Base-by-base conservation (phyloP, 2,888 invertebrate genomes). In the Volucella inflata region DNA sequence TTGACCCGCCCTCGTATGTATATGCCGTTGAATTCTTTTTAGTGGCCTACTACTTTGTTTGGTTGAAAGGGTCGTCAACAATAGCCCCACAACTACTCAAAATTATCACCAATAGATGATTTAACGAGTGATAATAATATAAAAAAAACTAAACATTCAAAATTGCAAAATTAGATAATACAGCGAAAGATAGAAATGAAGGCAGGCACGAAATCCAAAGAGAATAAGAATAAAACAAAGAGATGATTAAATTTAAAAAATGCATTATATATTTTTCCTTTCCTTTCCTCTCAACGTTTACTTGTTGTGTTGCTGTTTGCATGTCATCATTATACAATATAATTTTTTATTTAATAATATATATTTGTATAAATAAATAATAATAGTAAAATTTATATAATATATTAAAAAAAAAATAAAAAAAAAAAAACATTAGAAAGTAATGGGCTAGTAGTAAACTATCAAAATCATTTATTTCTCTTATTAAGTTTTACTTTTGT, bases 331-430 rank as follows among this genome's bases (percentile, higher is more conserved):
- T 71, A 80, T 67, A 84, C 79, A 82, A 82, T 82, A 77, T 42
- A 79, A 80, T 84, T 77, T 81, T 53, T 71, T 77, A 72, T 83
- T 68, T 50, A 77, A 80, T 85, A 77, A 81, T 84, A 81, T 76
- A 72, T 76, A 85, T 81, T 85, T 81, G 68, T 85, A 81, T 85
- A 85, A 85, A 85, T 85, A 85, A 85, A 85, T 85, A 85, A 83
- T 83, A 83, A 84, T 71, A 81, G 85, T 85, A 72, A 85, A 81
- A 81, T 81, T 85, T 81, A 85, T 67, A 80, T 76, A 72, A 80
- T 85, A 81, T 81, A 84, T 85, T 80, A 53, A 78, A 84, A 79
- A 78, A 68, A 77, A 62, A 55, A 30, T 21, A 36, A 77, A 53
- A 55, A 36, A 17, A 57, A 68, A 76, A 85, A 85, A 85, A 76